These are phyloP conservation scores for Drosophila kohkoa DNA, from an alignment of 1,140 invertebrate genomes.

Conservation along the genomic window DNA sequence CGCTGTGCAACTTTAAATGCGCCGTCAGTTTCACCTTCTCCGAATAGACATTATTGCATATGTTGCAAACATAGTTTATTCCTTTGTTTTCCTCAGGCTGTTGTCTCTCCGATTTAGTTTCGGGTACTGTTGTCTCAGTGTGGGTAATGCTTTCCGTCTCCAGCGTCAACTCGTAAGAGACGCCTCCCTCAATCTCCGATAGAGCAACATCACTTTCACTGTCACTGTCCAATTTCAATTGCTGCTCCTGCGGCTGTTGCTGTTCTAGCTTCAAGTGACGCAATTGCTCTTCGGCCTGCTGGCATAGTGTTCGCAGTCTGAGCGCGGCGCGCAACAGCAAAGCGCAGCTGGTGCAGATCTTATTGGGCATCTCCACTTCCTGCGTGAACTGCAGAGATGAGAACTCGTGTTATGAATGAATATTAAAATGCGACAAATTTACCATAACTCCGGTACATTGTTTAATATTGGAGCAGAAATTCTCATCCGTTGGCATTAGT, in stretches of 20 bases:
- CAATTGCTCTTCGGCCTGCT: slow-evolving; percentile 49
- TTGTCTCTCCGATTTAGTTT: not conserved
- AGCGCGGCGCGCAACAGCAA: slow-evolving; percentile 57
- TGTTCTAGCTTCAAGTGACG: slow-evolving; percentile 7
- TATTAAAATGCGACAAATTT: not conserved
- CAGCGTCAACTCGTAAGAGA: slow-evolving; percentile 39
- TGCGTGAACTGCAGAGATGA: slow-evolving; percentile 39
- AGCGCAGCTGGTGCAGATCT: slow-evolving; percentile 67
- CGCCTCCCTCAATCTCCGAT: slow-evolving; percentile 24
- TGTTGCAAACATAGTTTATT: slow-evolving; percentile 47
- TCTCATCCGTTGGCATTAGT: slow-evolving; percentile 39
- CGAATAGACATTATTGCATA: slow-evolving; percentile 66
- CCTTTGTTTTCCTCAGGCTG: not conserved
- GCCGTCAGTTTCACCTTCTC: slow-evolving; percentile 59
- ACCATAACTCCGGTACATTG: slow-evolving; percentile 59
- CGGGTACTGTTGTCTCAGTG: not conserved
- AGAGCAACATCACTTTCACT: slow-evolving; percentile 24
- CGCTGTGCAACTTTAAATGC: slow-evolving; percentile 68
- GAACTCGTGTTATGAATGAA: not conserved
- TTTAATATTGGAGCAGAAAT: slow-evolving; percentile 45
- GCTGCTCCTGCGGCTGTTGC: not conserved
- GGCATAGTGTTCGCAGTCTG: slow-evolving; percentile 60
- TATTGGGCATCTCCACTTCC: slow-evolving; percentile 31
- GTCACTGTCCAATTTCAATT: slow-evolving; percentile 14
- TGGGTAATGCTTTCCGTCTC: slow-evolving; percentile 18